Base-by-base conservation (phyloP, 2,113 vertebrate genomes). In the Siniperca knerii region DNA sequence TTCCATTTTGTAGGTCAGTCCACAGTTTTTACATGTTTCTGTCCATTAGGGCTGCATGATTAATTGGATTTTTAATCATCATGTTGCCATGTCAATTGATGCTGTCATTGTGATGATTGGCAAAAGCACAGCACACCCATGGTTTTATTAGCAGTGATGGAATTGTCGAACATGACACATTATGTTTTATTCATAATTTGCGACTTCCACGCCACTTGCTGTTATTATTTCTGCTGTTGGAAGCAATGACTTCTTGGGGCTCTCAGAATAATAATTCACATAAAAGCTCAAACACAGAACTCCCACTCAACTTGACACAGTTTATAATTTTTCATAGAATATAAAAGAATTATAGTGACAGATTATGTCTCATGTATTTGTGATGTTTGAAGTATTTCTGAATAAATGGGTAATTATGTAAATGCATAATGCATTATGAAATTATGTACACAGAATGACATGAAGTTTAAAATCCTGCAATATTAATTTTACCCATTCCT, bases 61-160 rank as follows among this genome's bases (percentile, higher is more conserved):
- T 94, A 95, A 95, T 94, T 93, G 88, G 88, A 95, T 95, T 95
- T 95, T 95, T 95, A 95, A 95, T 95, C 91, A 94, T 83, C 91
- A 94, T 83, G 91, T 87, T 90, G 91, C 85, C 90, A 90, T 94
- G 95, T 95, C 93, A 95, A 94, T 94, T 94, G 94, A 95, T 91
- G 86, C 87, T 86, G 90, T 93, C 93, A 94, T 90, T 82, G 77
- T 81, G 86, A 87, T 82, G 92, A 93, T 92, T 89, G 92, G 91
- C 87, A 68, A 92, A 90, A 83, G 89, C 83, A 82, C 83, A 84
- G 87, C 76, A 89, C 60, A 66, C 84, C 88, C 74, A 15, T 74
- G 62, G 87, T 93, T 95, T 95, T 93, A 94, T 94, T 92, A 94
- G 92, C 89, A 77, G 81, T 84, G 91, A 94, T 93, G 93, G 91